These are phyloP conservation scores for Meda fulgida DNA, from an alignment of 2,797 vertebrate species.

Conservation along the genomic window DNA sequence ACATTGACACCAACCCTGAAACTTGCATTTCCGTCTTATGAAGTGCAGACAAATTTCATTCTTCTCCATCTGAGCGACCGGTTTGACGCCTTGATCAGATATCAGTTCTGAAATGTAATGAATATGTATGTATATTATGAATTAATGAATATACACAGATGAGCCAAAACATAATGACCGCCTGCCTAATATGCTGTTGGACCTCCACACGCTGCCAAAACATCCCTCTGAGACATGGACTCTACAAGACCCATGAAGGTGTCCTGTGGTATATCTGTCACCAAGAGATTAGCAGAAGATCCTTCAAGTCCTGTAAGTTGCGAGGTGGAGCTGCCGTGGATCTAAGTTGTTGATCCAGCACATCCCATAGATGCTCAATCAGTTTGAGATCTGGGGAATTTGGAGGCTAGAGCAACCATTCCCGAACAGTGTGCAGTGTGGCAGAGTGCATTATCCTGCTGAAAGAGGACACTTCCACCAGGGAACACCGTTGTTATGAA, in stretches of 20 bases:
- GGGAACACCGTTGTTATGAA: no score
- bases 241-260: background rate
- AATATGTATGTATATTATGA: background rate
- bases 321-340: background rate
- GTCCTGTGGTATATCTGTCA: background rate
- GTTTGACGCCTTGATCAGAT: conserved; percentile 25
- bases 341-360: background rate
- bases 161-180: background rate
- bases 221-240: no score
- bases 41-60: conserved; percentile 87
- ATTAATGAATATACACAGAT: background rate
- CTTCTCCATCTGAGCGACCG: conserved; percentile 43
- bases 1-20: conserved; percentile 78
- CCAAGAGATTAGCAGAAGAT: background rate
- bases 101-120: conserved; percentile 56
- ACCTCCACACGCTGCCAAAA: no score
- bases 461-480: no score
- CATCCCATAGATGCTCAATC: no score
- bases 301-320: background rate
- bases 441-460: background rate
- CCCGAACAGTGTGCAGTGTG: no score
- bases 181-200: background rate
- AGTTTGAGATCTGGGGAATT: no score
- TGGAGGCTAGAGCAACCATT: background rate
- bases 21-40: conserved; percentile 82